Conservation (phyloP, 2,888 invertebrate species). For the Ochropleura leucogaster region DNA sequence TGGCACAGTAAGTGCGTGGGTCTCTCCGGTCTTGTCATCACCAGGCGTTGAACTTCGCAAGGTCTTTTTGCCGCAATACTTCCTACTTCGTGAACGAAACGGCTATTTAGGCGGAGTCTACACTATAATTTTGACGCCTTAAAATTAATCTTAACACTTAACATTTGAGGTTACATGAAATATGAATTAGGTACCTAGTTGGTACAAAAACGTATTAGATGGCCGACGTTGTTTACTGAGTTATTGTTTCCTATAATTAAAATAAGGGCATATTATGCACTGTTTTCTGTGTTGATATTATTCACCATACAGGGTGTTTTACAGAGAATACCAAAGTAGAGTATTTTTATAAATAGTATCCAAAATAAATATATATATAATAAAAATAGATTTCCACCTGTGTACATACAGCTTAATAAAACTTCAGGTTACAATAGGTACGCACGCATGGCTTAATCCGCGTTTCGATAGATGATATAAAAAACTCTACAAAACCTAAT, state of each 20-base stretch:
- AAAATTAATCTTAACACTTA: constrained; percentile 46
- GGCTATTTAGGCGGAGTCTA: constrained; percentile 67
- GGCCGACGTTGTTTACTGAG: not conserved
- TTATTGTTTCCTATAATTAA: not conserved
- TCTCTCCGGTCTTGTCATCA: constrained; percentile 67
- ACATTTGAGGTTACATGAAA: constrained; percentile 44
- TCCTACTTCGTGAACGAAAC: constrained; percentile 78
- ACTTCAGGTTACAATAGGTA: constrained; percentile 52
- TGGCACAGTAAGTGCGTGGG: constrained; percentile 63
- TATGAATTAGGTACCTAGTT: constrained; percentile 10
- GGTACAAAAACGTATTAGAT: not conserved
- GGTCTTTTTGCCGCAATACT: constrained; percentile 75
- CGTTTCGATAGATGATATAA: constrained; percentile 69
- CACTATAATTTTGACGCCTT: constrained; percentile 53
- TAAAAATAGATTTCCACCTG: not conserved
- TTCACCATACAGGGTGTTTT: not conserved
- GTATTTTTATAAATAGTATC: not conserved
- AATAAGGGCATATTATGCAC: not conserved
- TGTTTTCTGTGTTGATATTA: not conserved
- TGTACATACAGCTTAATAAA: constrained; percentile 54
- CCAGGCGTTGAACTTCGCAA: constrained; percentile 83
- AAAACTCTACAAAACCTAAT: constrained; percentile 71
- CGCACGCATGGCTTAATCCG: constrained; percentile 73
- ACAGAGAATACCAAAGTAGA: not conserved
- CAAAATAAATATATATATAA: not conserved